Evolutionary conservation across 2,888 invertebrate species (phyloP), one percentile per base, ranked within the genome.

Genomic region (Synanthedon myopaeformis): DNA sequence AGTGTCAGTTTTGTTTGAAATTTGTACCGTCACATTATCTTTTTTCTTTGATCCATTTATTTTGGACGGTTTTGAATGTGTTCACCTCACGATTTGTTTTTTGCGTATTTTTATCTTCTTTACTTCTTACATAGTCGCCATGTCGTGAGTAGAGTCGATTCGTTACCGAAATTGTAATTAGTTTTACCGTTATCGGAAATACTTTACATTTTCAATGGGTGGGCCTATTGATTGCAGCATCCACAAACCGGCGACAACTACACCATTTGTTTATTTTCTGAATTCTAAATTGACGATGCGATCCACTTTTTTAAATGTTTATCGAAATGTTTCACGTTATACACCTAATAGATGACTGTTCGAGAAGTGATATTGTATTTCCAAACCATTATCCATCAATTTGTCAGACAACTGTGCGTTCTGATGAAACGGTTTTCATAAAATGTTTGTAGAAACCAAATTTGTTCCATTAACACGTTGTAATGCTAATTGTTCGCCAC

Each of bases 161-260:
- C 76, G 79, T 76, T 79, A 78, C 77, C 72, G 71, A 75, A 73
- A 70, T 71, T 75, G 74, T 82, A 82, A 83, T 84, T 83, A 82
- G 72, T 70, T 82, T 76, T 83, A 81, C 84, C 77, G 82, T 82
- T 83, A 76, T 64, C 66, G 61, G 70, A 68, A 35, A 35, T 70
- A 70, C 69, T 72, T 79, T 75, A 79, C 69, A 76, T 76, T 76
- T 79, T 75, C 70, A 72, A 76, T 76, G 69, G 74, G 69, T 72
- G 70, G 67, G 66, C 66, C 69, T 69, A 69, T 71, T 70, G 72
- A 64, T 63, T 61, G 60, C 65, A 52, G 61, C 64, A 59, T 61
- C 63, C 62, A 72, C 62, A 66, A 65, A 60, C 63, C 69, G 77
- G 76, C 79, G 79, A 80, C 70, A 68, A 61, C 60, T 58, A 63